Base-by-base conservation (phyloP, 1,140 invertebrate genomes). In the Drosophila yakuba region DNA sequence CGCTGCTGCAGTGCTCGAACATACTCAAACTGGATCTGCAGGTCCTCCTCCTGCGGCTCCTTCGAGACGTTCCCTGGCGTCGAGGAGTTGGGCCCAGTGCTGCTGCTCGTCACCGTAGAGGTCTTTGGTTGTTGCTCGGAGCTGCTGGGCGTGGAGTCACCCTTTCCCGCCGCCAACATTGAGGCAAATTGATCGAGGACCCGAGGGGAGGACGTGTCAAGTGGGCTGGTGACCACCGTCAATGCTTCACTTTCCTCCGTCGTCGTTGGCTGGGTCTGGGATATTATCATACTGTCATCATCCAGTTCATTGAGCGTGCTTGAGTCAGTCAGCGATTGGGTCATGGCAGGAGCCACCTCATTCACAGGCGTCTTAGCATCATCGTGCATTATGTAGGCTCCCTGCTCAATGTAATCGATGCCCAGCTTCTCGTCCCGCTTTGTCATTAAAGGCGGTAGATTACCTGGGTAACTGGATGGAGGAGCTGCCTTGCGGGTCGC, bases 1-100 rank as follows among this genome's bases (percentile, higher is more conserved):
- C 95, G 94, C 25, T 95, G 95, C 82, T 96, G 95, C 25, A 96
- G 82, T 23, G 95, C 92, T 67, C 95, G 94, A 3, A 96, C 95
- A 74, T 96, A 96, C 64, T 95, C 95, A 45, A 89, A 90, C 44
- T 90, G 80, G 28, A 89, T 91, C 50, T 88, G 83, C 41, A 86
- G 63, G 36, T 86, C 82, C 38, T 88, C 82, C 1, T 88, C 83
- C 1, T 23, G 51, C 17, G 50, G 32, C 17, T 88, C 83, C 51
- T 88, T 88, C n/a, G 43, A 41, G 7, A 39, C 62, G n/a, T 75
- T 56, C 2, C 74, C 76, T 8, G 78, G 57, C 0, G 69, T 59
- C 2, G 80, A 62, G 61, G 66, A 77, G 44, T 82, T 75, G 28
- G 57, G 52, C 0, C 62, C 76, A 12, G 68, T 85, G 41, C 77